phyloP scores from a whole-genome alignment of 30 jellyfish, hydroid and myxozoan species.

The Hydractinia echinata region DNA sequence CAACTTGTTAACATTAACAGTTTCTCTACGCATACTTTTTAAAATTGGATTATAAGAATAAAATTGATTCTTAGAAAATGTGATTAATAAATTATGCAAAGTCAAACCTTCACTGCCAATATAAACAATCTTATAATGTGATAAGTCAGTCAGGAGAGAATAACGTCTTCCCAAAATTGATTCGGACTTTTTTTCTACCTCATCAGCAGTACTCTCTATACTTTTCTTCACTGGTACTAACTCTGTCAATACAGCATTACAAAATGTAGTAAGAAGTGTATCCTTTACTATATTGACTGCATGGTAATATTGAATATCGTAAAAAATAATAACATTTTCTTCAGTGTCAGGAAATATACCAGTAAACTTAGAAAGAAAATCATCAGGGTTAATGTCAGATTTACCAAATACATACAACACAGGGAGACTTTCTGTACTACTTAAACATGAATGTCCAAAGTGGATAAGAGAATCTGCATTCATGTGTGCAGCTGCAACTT shows the following conservation, averaged over 20 bases:
- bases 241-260: not conserved
- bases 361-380: constrained; percentile 27
- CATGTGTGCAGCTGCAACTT: constrained; percentile 90
- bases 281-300: constrained; percentile 21
- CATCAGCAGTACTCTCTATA: not conserved
- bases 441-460: constrained; percentile 93
- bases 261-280: not conserved
- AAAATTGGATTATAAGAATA: constrained; percentile 56
- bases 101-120: constrained; percentile 72
- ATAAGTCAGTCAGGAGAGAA: constrained; percentile 20
- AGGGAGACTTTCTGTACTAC: constrained; percentile 77
- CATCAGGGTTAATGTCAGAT: constrained; percentile 32
- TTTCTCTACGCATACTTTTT: constrained; percentile 35
- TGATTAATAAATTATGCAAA: constrained; percentile 65
- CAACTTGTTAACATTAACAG: constrained; percentile 57
- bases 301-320: constrained; percentile 67
- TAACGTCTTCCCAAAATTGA: not conserved
- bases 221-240: not conserved
- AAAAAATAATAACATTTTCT: constrained; percentile 37
- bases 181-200: not conserved
- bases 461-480: constrained; percentile 88
- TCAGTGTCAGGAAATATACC: constrained; percentile 29
- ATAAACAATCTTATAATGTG: constrained; percentile 46
- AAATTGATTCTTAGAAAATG: constrained; percentile 59
- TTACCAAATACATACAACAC: constrained; percentile 64